A percentile compares a stretch with the other conserved stretches of the same genome.
Conservation (phyloP, 2,888 invertebrate species). For the Dryobota labecula region DNA sequence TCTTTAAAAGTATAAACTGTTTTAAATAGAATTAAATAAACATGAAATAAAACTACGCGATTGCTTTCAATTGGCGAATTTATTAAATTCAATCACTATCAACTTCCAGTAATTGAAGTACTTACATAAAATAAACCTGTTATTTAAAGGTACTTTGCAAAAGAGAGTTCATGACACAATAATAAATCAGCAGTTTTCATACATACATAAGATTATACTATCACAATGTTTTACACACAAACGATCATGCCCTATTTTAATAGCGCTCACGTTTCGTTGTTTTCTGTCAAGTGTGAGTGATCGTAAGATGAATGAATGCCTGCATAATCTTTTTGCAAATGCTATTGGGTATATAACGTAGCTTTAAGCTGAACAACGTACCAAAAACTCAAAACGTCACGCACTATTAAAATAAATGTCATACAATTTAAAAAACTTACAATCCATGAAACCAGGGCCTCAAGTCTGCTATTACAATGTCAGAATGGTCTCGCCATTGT, state of each 20-base stretch:
- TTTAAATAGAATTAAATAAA: slow-evolving; percentile 74
- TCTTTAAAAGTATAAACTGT: slow-evolving; percentile 76
- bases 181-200: slow-evolving; percentile 72
- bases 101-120: slow-evolving; percentile 89
- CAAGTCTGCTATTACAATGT: no score
- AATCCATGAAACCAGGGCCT: no score
- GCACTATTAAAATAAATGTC: slow-evolving; percentile 53
- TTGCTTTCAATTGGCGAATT: slow-evolving; percentile 85
- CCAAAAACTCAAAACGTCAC: slow-evolving; percentile 26
- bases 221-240: slow-evolving; percentile 78
- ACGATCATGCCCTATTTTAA: slow-evolving; percentile 55
- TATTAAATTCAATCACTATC: slow-evolving; percentile 90
- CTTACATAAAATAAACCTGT: slow-evolving; percentile 84
- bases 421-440: slow-evolving; percentile 55
- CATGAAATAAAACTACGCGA: slow-evolving; percentile 77
- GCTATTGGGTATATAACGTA: neutral
- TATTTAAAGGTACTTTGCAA: slow-evolving; percentile 83
- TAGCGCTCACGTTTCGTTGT: slow-evolving; percentile 45
- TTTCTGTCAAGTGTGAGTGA: neutral
- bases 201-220: slow-evolving; percentile 77
- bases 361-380: neutral
- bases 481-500: no score
- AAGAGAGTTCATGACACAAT: slow-evolving; percentile 77
- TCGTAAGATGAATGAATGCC: slow-evolving; percentile 14
- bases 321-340: neutral